Evolutionary conservation across 2,113 vertebrate genomes (phyloP), one percentile per base, ranked within the genome.

Genomic region (Jacana jacana): DNA sequence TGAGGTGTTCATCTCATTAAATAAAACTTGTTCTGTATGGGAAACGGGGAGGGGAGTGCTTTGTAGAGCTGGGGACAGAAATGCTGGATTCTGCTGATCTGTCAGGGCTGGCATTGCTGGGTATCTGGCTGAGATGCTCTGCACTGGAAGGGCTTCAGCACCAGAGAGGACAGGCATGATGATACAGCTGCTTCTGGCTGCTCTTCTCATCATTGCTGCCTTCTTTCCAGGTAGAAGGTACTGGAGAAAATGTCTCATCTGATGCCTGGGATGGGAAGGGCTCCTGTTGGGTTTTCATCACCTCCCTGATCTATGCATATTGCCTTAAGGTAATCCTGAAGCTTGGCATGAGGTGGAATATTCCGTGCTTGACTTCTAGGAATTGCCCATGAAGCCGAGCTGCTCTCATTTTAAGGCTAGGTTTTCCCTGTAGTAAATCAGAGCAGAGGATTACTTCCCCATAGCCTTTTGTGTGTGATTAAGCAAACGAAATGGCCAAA

Each of bases 101-200:
- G 54, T 18, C 24, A 13, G 51, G 54, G 39, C 44, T 84, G 22
- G 5, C 2, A 0, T 3, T 3, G 19, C 17, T 20, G 25, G 44
- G 37, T 7, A 31, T 17, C 37, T 39, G 37, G 7, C 31, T 9
- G 58, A 4, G 57, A 10, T 27, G 51, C 15, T 49, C 27, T n/a
- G 81, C 3, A 3, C 18, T 19, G 31, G 49, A 13, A n/a, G 42
- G 12, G 2, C 57, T 83, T 39, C 25, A 16, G 48, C 15, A 25
- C 12, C 33, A 3, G 23, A 4, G 31, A 2, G 48, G 61, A 4
- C 27, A 1, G 2, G 1, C 1, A 1, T 1, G 8, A 33, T 35
- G 52, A 11, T 37, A 23, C 44, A 12, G 20, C 20, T 1, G 0
- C 27, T 35, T 39, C 57, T 19, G 13, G 2, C 57, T 80, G 75